These are phyloP conservation scores for sheep (Ovis aries) DNA, from an alignment of 2,113 vertebrate genomes.

Conservation along the genomic window ARS-UI_Ramb_v3.0 NC_056055.1:29011501-29012000, in stretches of 20 bases:
- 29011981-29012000: not conserved
- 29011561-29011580: not conserved
- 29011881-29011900: not conserved
- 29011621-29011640: not conserved
- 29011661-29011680: not conserved
- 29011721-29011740: not conserved
- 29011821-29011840: not conserved
- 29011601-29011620: not conserved
- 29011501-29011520: not conserved
- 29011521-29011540: not conserved
- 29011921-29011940: not conserved
- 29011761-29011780: not conserved
- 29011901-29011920: not conserved
- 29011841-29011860: not conserved
- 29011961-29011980: not conserved
- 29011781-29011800: not conserved
- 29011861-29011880: not conserved
- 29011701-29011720: not conserved
- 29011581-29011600: not conserved
- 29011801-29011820: not conserved
- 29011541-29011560: not conserved
- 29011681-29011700: not conserved
- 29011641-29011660: not conserved
- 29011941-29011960: not conserved
- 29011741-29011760: not conserved